These are phyloP conservation scores for Drosophila limbata DNA, from an alignment of 2,888 invertebrate species.

Conservation along the genomic window DNA sequence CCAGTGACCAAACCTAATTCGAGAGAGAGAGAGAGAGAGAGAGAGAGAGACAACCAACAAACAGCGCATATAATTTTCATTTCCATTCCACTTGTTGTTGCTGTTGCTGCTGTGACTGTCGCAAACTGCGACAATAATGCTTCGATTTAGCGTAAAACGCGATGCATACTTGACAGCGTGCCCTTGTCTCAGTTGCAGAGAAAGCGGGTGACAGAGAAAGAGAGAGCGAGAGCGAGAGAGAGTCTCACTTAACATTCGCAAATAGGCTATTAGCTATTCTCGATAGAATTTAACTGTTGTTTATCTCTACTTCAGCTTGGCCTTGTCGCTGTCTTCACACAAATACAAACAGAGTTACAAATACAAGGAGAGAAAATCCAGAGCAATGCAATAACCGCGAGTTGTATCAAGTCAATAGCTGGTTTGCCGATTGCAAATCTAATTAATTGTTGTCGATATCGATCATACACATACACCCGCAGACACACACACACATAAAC, in stretches of 20 bases:
- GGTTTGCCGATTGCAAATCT: constrained; percentile 65
- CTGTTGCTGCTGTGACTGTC: constrained; percentile 32
- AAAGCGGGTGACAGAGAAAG: not conserved
- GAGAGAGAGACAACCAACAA: constrained; percentile 7
- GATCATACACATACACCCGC: constrained; percentile 36
- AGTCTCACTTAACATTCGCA: constrained; percentile 1
- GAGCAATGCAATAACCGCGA: constrained; percentile 40
- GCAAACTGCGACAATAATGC: constrained; percentile 66
- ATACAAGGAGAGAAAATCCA: constrained; percentile 7
- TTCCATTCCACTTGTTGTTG: constrained; percentile 10
- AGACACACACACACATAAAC: constrained; percentile 14
- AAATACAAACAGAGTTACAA: constrained; percentile 32
- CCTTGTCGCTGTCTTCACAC: constrained; percentile 54
- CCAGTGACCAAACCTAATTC: constrained; percentile 62
- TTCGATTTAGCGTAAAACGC: constrained; percentile 60
- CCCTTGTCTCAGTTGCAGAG: constrained; percentile 33
- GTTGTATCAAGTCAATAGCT: constrained; percentile 36
- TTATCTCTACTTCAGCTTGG: constrained; percentile 52
- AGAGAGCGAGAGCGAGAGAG: not conserved
- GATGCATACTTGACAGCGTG: constrained; percentile 42
- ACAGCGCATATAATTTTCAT: constrained; percentile 59
- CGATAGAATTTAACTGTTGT: constrained; percentile 38
- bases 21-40: not conserved
- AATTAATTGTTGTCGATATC: constrained; percentile 79
- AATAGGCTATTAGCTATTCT: constrained; percentile 44